phyloP scores from a whole-genome alignment of 2,113 vertebrate genomes.

The Odobenus rosmarus region DNA sequence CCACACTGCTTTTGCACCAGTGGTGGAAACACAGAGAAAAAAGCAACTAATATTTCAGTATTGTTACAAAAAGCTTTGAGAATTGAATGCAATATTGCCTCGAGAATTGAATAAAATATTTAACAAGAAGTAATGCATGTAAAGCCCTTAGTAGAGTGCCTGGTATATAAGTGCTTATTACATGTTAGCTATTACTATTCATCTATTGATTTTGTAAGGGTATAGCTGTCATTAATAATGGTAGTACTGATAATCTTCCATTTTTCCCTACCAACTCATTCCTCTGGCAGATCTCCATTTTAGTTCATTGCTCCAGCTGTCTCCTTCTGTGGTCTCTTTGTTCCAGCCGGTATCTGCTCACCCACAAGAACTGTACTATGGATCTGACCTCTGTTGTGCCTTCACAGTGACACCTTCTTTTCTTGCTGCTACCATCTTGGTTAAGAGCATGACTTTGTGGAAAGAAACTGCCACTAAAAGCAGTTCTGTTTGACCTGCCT shows the following conservation, averaged over 20 bases:
- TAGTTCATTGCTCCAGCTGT: background rate
- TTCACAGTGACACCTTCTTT: background rate
- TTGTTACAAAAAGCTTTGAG: background rate
- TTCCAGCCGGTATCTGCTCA: background rate
- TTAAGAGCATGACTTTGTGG: background rate
- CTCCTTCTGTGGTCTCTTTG: background rate
- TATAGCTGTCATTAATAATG: background rate
- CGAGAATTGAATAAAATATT: background rate
- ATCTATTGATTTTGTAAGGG: background rate
- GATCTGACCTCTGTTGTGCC: background rate
- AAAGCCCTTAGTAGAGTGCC: background rate
- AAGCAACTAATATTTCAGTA: background rate
- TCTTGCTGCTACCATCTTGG: accelerated
- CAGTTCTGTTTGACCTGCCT: background rate
- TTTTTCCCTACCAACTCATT: background rate
- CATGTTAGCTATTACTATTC: background rate
- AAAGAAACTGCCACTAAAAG: background rate
- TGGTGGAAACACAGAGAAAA: background rate
- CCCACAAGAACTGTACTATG: too few species aligned
- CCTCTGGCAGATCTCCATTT: background rate
- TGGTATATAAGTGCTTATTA: background rate
- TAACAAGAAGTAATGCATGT: background rate
- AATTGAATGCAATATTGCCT: background rate
- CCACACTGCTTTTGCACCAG: background rate
- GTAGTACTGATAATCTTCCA: background rate